phyloP scores from a whole-genome alignment of 2,113 vertebrate genomes.

The Caranx ignobilis region DNA sequence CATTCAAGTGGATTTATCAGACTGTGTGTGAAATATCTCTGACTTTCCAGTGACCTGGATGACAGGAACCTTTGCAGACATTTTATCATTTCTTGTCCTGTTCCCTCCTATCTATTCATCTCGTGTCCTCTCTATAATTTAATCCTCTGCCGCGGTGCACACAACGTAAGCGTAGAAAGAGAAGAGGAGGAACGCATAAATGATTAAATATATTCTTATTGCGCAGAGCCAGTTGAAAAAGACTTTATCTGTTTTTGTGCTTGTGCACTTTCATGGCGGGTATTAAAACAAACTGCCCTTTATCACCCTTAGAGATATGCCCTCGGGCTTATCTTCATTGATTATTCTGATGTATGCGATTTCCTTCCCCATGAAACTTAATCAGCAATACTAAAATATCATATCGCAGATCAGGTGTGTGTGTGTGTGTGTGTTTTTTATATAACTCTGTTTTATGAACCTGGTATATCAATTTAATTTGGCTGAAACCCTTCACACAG shows the following conservation, averaged over 20 bases:
- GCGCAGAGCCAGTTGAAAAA: not conserved
- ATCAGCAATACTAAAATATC: not conserved
- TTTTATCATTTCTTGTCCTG: not conserved
- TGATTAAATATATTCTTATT: slow-evolving; percentile 6
- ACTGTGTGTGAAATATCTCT: not conserved
- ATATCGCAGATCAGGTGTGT: not conserved
- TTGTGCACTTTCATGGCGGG: not conserved
- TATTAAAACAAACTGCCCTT: not conserved
- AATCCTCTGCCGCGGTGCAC: not conserved
- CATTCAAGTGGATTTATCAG: not conserved
- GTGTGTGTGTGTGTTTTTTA: not conserved
- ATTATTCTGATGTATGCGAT: not conserved
- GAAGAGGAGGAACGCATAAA: not conserved
- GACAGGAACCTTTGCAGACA: not conserved
- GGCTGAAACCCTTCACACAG: too few species aligned
- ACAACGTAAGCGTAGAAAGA: not conserved
- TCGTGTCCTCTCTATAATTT: not conserved
- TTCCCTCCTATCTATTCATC: not conserved
- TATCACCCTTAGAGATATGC: not conserved
- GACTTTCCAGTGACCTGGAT: not conserved
- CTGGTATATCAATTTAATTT: too few species aligned
- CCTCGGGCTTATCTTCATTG: slow-evolving; percentile 17
- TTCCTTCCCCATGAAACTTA: not conserved
- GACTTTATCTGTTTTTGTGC: slow-evolving; percentile 11
- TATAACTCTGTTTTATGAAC: too few species aligned